These are phyloP conservation scores for Pandemis cinnamomeana DNA, from an alignment of 2,888 invertebrate genomes.

Conservation along the genomic window DNA sequence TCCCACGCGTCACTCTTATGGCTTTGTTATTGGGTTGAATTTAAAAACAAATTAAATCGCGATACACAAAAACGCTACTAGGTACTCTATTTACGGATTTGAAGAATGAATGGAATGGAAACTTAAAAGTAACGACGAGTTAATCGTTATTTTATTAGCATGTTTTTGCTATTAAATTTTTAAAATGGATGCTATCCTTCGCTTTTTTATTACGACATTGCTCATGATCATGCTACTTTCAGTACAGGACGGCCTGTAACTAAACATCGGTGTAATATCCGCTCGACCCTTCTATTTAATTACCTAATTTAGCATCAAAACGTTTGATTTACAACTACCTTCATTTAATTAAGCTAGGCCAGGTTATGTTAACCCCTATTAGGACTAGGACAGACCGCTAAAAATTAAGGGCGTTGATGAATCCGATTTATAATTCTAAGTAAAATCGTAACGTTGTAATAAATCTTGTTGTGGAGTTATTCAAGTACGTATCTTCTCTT, in stretches of 20 bases:
- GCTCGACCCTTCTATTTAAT: not conserved
- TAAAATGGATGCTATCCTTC: no score
- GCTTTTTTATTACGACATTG: no score
- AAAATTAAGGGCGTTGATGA: not conserved
- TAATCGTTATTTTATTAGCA: not conserved
- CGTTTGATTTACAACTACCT: not conserved
- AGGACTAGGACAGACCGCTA: not conserved
- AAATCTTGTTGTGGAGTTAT: not conserved
- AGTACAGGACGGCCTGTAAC: not conserved
- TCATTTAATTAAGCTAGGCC: not conserved
- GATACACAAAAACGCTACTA: not conserved
- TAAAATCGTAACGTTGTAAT: not conserved
- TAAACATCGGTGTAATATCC: not conserved
- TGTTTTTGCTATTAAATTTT: not conserved
- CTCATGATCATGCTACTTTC: no score
- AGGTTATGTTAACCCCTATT: not conserved
- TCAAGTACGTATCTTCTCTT: not conserved
- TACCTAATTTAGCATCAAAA: not conserved
- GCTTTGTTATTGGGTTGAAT: conserved; percentile 3
- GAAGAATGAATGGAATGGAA: not conserved
- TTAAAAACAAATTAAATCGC: conserved; percentile 12
- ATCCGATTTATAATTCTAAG: conserved; percentile 1
- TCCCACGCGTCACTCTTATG: conserved; percentile 20
- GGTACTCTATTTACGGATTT: conserved; percentile 2
- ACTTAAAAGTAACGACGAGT: not conserved